Base-by-base conservation (phyloP, 2,797 vertebrate genomes). In the Salarias fasciatus region DNA sequence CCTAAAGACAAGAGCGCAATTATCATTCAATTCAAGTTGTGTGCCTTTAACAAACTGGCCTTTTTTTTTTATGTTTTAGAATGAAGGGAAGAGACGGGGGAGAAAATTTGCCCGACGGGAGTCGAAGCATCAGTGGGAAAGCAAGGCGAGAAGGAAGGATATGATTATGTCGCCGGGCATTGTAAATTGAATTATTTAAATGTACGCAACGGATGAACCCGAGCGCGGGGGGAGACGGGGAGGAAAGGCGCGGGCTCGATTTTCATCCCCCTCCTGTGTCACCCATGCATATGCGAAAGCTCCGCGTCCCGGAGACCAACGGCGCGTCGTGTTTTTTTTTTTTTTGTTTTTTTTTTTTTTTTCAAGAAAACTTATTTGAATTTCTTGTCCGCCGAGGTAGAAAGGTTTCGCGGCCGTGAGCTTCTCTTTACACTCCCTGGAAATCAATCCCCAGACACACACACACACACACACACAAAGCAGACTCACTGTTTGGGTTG, bases 181-280 rank as follows among this genome's bases (percentile, higher is more conserved):
- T 63, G 50, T 72, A 87, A 80, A 87, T 88, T 80, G 36, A 91
- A 88, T 89, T 83, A 89, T 88, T 84, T 79, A 82, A 89, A 87
- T 75, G 57, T 67, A 53, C 36, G 10, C 30, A 52, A 42, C 6
- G 13, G 77, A 62, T 71, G 60, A 77, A 52, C 53, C 53, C 38
- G 44, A 75, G 54, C 15, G 9, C 38, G 63, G 8, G 63, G 8
- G 36, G 28, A 42, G 42, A 53, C 33, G 5, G 29, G 33, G 50
- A 37, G 1, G 10, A 9, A 42, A 67, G 63, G 60, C 12, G 42
- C 35, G 13, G 12, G 35, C 68, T 31, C 33, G 24, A 41, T 43
- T 65, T 60, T 6, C 13, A n/a, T 12, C 6, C 35, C 6, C 35
- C 12, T 13, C 13, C 42, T 52, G 44, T 36, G 61, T 43, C 49